Conservation (phyloP, 2,797 vertebrate species). For the Perodicticus potto region DNA sequence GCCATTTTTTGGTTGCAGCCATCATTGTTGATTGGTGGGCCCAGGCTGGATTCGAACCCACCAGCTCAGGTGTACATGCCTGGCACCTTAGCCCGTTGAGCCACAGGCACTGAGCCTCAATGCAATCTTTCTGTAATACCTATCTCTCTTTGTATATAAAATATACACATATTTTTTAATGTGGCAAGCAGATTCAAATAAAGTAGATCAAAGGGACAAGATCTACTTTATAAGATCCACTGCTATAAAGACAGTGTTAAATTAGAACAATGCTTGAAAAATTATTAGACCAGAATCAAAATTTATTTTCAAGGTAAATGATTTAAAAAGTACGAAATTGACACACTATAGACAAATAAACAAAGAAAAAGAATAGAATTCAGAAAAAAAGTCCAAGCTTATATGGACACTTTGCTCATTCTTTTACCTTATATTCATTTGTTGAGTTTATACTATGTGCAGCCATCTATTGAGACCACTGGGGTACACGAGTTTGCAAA, state of each 20-base stretch:
- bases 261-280: no score
- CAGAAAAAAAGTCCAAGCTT: neutral
- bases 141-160: no score
- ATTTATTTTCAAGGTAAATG: neutral
- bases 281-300: neutral
- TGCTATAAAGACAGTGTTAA: neutral
- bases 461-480: neutral
- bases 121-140: neutral
- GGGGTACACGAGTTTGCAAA: neutral
- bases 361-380: neutral
- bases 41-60: no score
- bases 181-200: neutral
- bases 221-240: no score
- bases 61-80: no score
- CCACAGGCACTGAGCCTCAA: no score
- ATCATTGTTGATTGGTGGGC: no score
- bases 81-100: no score
- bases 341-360: neutral
- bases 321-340: neutral
- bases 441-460: neutral
- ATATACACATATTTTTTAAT: neutral
- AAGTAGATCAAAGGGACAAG: neutral
- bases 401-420: neutral
- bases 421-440: neutral
- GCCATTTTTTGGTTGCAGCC: no score